A percentile compares a stretch with the other conserved stretches of the same genome.
phyloP scores from a whole-genome alignment of 2,888 invertebrate genomes.

The Oscheius sp. region DNA sequence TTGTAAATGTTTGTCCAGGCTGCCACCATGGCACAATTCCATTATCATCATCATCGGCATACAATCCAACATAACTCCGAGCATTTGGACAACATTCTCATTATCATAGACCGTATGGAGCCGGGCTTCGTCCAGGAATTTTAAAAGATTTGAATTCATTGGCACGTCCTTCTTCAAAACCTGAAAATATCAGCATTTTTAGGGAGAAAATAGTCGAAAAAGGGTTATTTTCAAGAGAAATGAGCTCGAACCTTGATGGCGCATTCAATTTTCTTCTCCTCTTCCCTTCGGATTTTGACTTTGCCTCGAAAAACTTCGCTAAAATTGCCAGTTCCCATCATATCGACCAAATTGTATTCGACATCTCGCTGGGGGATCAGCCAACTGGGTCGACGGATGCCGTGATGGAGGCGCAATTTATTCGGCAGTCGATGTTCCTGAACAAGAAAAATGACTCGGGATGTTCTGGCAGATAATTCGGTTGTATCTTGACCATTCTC shows the following conservation, averaged over 20 bases:
- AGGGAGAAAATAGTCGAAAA: too few relatives aligned
- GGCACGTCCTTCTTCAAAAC: slow-evolving; percentile 2
- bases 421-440: slow-evolving; percentile 1
- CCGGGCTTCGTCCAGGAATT: slow-evolving; percentile 58
- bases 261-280: neutral
- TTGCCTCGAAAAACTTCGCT: slow-evolving; percentile 6
- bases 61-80: slow-evolving; percentile 94
- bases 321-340: slow-evolving; percentile 18
- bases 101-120: slow-evolving; percentile 59
- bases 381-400: neutral
- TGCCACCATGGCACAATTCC: slow-evolving; percentile 83
- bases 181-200: too few relatives aligned
- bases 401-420: neutral
- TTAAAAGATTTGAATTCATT: slow-evolving; percentile 27
- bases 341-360: neutral
- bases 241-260: slow-evolving; percentile 22
- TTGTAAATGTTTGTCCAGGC: slow-evolving; percentile 49
- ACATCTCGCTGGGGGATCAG: slow-evolving; percentile 6
- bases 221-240: slow-evolving; percentile 15
- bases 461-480: too few relatives aligned
- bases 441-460: too few relatives aligned
- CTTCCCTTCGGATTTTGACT: neutral
- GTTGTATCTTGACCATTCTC: too few relatives aligned
- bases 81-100: slow-evolving; percentile 46
- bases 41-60: slow-evolving; percentile 99